Evolutionary conservation across 2,113 vertebrate genomes (phyloP).

Genomic region (Carettochelys insculpta): DNA sequence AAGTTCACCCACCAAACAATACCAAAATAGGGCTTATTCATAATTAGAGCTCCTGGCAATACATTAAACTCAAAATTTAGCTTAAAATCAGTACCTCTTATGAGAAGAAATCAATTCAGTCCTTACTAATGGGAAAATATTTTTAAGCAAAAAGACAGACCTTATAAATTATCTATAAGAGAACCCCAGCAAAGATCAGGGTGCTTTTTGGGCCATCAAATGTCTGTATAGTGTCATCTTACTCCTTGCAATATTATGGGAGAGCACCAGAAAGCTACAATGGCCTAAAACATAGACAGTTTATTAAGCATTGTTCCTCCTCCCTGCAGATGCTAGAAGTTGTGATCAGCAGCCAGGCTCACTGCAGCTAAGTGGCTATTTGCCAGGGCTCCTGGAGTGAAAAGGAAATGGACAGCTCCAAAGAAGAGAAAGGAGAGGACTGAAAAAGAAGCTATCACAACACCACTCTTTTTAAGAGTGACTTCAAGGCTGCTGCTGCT

Average conservation of each 20-base stretch:
- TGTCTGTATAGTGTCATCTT: not conserved
- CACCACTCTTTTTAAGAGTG: not conserved
- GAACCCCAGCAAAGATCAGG: not conserved
- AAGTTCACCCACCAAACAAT: not conserved
- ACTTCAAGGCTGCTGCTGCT: not conserved
- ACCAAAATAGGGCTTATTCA: not conserved
- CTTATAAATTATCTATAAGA: not conserved
- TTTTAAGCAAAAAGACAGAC: not conserved
- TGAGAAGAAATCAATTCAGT: not conserved
- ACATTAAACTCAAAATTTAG: not conserved
- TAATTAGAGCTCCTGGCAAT: not conserved
- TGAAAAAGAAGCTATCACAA: not conserved
- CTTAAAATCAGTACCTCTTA: not conserved
- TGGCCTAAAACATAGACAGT: rapidly evolving
- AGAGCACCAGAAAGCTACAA: not conserved
- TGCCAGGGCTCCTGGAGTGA: not conserved
- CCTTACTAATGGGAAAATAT: not conserved
- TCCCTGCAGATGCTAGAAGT: not conserved
- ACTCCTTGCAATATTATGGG: not conserved
- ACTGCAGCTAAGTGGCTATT: not conserved
- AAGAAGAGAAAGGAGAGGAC: not conserved
- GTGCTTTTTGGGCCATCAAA: not conserved
- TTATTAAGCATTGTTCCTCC: not conserved
- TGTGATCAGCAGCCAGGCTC: not conserved
- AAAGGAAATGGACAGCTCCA: rapidly evolving